Percentiles rank a stretch among this genome's conserved stretches.
These are phyloP conservation scores for Sorex maritimensis DNA, from an alignment of 2,797 vertebrate genomes.

Conservation along the genomic window DNA sequence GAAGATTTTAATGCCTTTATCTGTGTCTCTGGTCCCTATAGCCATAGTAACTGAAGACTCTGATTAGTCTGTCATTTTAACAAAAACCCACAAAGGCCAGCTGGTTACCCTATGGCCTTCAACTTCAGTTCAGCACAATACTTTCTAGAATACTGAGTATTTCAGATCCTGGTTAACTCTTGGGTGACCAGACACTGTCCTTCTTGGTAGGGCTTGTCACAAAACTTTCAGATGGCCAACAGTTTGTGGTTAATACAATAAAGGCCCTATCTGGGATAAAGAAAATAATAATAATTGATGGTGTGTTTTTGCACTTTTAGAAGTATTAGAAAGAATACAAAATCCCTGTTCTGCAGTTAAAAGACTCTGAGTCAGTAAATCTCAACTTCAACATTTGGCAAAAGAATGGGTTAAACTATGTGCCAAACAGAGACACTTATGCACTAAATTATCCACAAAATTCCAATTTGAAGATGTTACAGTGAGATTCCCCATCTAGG, in stretches of 20 bases:
- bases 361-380: background rate
- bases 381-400: background rate
- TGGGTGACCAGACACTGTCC: background rate
- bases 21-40: constrained; percentile 35
- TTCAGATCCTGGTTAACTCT: background rate
- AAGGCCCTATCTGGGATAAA: background rate
- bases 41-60: constrained; percentile 66
- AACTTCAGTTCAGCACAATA: background rate
- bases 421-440: background rate
- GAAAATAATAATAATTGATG: background rate
- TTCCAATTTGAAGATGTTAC: background rate
- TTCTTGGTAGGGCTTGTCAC: background rate
- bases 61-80: constrained; percentile 49
- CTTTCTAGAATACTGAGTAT: constrained; percentile 4
- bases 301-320: background rate
- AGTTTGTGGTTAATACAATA: background rate
- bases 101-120: background rate
- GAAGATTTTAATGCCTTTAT: constrained; percentile 50
- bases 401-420: background rate
- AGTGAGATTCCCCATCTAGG: background rate
- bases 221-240: background rate
- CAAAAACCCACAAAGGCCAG: background rate
- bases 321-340: background rate
- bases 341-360: background rate
- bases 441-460: background rate